Conservation (phyloP, 1,140 invertebrate genomes). For the Drosophila sturtevanti region DNA sequence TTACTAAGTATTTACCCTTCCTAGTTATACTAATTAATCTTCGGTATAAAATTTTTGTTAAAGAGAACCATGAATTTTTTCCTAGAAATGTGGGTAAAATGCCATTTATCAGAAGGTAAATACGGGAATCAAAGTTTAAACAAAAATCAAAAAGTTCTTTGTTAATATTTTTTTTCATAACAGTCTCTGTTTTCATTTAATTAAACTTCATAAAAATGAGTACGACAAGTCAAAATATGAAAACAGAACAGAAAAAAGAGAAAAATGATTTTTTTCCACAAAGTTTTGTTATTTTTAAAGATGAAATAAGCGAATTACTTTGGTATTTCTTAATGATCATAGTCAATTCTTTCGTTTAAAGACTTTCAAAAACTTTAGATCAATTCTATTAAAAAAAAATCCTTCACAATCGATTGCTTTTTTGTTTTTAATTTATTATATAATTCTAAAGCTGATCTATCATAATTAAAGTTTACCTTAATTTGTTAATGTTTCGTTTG, state of each 20-base stretch:
- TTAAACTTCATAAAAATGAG: background rate
- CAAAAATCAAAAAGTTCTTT: too few relatives aligned
- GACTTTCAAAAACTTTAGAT: background rate
- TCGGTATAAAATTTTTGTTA: background rate
- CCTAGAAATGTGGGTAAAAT: too few relatives aligned
- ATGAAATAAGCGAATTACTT: background rate
- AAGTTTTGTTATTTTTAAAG: background rate
- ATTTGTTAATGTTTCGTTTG: slow-evolving; percentile 14
- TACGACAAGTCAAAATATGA: too few relatives aligned
- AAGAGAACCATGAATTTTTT: too few relatives aligned
- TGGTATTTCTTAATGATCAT: background rate
- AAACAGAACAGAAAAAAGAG: too few relatives aligned
- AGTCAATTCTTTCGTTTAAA: background rate
- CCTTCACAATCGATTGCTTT: background rate
- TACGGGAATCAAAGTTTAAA: too few relatives aligned
- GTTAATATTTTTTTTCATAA: too few relatives aligned
- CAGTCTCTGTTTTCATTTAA: background rate
- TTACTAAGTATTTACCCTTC: background rate
- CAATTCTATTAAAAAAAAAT: background rate
- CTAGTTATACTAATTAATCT: background rate
- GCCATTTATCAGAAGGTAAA: too few relatives aligned
- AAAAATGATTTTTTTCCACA: background rate
- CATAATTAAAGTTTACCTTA: slow-evolving; percentile 20
- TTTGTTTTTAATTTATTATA: background rate
- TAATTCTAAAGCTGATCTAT: slow-evolving; percentile 2